A percentile compares a stretch with the other conserved stretches of the same genome.
Evolutionary conservation across 2,888 invertebrate genomes (phyloP).

Genomic region (Melieria omissa): DNA sequence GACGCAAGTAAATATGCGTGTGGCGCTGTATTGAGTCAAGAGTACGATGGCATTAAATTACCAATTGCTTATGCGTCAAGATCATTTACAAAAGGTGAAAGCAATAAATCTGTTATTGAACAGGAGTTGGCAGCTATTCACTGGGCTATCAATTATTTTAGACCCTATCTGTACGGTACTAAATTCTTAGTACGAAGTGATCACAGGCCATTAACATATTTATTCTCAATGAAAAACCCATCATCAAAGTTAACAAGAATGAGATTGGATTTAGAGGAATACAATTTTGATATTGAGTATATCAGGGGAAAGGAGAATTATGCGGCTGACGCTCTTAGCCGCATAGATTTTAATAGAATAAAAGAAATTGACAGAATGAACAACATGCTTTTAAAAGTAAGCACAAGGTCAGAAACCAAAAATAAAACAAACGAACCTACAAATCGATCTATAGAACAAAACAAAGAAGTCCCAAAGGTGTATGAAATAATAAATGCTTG

Average conservation of each 20-base stretch:
- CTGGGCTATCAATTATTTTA: too few species aligned
- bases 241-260: slow-evolving; percentile 50
- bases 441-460: background rate
- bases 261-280: slow-evolving; percentile 47
- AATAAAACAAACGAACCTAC: background rate
- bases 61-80: too few species aligned
- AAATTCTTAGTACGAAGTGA: too few species aligned
- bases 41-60: too few species aligned
- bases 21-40: too few species aligned
- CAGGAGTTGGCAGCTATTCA: too few species aligned
- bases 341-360: slow-evolving; percentile 7
- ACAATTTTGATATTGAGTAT: slow-evolving; percentile 45
- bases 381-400: slow-evolving; percentile 16
- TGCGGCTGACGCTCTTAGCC: slow-evolving; percentile 33
- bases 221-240: too few species aligned
- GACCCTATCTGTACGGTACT: too few species aligned
- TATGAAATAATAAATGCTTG: slow-evolving; percentile 21
- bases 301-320: slow-evolving; percentile 44
- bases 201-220: too few species aligned
- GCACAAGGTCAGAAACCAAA: slow-evolving; percentile 13
- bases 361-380: slow-evolving; percentile 14
- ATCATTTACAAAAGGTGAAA: too few species aligned
- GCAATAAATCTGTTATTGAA: too few species aligned
- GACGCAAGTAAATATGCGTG: too few species aligned
- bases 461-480: slow-evolving; percentile 20